Evolutionary conservation across 2,797 vertebrate species (phyloP).

Genomic region (Enoplosus armatus): DNA sequence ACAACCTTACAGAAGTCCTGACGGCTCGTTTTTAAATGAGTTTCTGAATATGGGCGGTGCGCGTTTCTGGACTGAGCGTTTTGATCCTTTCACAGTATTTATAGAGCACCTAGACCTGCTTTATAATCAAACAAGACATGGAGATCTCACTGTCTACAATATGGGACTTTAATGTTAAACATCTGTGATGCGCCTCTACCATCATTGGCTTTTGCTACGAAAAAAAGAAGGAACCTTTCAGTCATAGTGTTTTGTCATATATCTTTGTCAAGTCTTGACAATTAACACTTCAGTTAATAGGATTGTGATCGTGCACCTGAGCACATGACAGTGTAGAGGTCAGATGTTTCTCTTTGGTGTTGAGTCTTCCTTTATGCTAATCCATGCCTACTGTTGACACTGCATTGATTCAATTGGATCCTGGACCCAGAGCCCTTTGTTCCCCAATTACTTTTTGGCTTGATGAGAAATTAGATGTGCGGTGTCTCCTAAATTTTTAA

Average conservation of each 20-base stretch:
- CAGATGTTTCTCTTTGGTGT: not conserved
- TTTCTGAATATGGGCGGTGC: too few relatives aligned
- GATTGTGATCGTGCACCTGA: not conserved
- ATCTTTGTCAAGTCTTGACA: not conserved
- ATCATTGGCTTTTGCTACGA: not conserved
- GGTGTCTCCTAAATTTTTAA: conserved; percentile 28
- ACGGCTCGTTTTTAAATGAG: too few relatives aligned
- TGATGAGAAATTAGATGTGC: conserved; percentile 11
- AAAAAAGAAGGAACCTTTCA: too few relatives aligned
- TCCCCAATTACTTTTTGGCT: conserved; percentile 30
- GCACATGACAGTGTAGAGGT: not conserved
- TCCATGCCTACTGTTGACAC: conserved; percentile 4
- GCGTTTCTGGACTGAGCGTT: too few relatives aligned
- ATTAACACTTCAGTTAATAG: not conserved
- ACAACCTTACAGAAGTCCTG: too few relatives aligned
- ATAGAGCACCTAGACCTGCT: too few relatives aligned
- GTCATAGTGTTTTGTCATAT: not conserved
- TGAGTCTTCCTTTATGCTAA: not conserved
- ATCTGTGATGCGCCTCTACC: too few relatives aligned
- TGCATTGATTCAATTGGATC: conserved; percentile 16
- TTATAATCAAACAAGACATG: too few relatives aligned
- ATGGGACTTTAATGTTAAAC: too few relatives aligned
- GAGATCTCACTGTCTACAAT: too few relatives aligned
- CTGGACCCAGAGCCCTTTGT: conserved; percentile 11
- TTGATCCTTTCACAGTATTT: too few relatives aligned